phyloP scores from a whole-genome alignment of 2,797 vertebrate genomes.

The Malurus leucopterus region DNA sequence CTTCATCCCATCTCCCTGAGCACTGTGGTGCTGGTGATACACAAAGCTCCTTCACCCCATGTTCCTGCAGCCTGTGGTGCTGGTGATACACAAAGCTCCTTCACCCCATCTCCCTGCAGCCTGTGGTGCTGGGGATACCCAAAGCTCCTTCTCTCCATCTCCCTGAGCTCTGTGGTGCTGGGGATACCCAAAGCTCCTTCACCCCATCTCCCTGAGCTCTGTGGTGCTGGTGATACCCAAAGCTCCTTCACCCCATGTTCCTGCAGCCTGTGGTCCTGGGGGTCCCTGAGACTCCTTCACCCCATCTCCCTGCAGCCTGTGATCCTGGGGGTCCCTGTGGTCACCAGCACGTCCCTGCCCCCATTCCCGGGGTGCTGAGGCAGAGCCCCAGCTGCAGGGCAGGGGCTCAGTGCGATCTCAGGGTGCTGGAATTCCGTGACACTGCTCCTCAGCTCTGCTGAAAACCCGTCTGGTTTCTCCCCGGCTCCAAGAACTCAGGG shows the following conservation, averaged over 20 bases:
- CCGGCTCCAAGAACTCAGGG: neutral
- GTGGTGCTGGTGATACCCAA: too few species aligned
- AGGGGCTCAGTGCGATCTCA: neutral
- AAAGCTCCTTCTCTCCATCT: neutral
- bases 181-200: too few species aligned
- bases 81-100: too few species aligned
- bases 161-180: rapidly evolving
- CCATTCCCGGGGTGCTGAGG: neutral
- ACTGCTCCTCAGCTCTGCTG: neutral
- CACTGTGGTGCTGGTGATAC: too few species aligned
- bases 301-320: rapidly evolving
- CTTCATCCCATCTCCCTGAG: rapidly evolving
- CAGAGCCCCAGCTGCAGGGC: neutral
- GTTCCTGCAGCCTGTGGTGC: too few species aligned
- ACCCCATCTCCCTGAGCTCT: too few species aligned
- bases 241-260: too few species aligned
- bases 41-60: too few species aligned
- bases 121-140: too few species aligned
- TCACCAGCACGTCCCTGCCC: neutral
- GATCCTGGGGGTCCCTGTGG: rapidly evolving
- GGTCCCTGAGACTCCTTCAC: neutral
- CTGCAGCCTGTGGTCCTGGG: too few species aligned
- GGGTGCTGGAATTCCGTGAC: neutral
- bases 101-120: too few species aligned
- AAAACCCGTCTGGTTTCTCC: neutral